Conservation (phyloP, 1,140 invertebrate species). For the Orchestia grillus region DNA sequence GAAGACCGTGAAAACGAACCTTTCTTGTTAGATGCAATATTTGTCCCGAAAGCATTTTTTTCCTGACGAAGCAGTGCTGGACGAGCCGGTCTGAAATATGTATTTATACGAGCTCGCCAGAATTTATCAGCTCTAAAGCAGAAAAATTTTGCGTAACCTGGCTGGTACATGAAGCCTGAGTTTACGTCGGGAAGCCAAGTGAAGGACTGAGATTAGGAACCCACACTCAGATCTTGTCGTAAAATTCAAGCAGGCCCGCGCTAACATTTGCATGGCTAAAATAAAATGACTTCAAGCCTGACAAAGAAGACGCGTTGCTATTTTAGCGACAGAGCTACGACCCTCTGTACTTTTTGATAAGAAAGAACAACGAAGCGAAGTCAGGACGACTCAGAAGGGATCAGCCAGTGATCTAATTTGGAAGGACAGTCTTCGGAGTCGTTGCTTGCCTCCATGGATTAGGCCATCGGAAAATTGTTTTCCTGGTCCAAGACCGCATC, state of each 20-base stretch:
- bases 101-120: background rate
- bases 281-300: background rate
- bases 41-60: background rate
- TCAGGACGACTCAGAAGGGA: background rate
- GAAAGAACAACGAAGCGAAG: background rate
- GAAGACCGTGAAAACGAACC: background rate
- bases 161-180: background rate
- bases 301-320: background rate
- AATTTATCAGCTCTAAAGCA: constrained; percentile 13
- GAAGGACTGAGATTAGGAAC: background rate
- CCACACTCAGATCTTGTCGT: background rate
- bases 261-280: constrained; percentile 10
- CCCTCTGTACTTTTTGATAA: background rate
- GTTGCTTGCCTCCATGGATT: constrained; percentile 29
- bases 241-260: constrained; percentile 4
- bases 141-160: constrained; percentile 21
- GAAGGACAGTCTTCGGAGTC: constrained; percentile 18
- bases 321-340: background rate
- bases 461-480: constrained; percentile 36
- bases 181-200: background rate
- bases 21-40: background rate
- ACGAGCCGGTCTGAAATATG: background rate
- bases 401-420: constrained; percentile 36
- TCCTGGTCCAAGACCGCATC: background rate
- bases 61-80: background rate